Evolutionary conservation across 2,113 vertebrate genomes (phyloP).

Genomic region (Anarhynchus alexandrinus): DNA sequence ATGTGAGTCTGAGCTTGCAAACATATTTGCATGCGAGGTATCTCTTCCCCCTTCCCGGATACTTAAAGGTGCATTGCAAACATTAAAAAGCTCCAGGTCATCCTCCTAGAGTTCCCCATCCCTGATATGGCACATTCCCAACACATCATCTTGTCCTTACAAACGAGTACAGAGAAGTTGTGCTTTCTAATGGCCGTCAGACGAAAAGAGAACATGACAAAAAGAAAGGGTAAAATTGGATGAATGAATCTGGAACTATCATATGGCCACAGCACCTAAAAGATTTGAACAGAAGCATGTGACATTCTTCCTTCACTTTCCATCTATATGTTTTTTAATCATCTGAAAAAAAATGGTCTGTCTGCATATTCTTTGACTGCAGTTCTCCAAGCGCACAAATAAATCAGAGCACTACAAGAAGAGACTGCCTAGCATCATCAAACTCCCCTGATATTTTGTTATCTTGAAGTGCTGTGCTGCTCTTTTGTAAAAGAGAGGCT

Average conservation of each 20-base stretch:
- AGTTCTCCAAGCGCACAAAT: not conserved
- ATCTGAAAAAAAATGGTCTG: not conserved
- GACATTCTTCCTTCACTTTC: not conserved
- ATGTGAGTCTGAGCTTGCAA: not conserved
- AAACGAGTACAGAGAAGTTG: constrained; percentile 39
- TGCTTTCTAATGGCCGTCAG: constrained; percentile 19
- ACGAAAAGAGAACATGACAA: constrained; percentile 14
- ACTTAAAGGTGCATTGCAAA: not conserved
- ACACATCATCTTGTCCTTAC: not conserved
- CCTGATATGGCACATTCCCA: not conserved
- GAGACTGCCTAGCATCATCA: not conserved
- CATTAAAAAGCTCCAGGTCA: not conserved
- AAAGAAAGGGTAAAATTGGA: constrained; percentile 39
- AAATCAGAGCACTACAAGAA: not conserved
- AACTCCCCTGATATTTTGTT: not conserved
- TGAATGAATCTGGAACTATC: not conserved
- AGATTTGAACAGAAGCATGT: not conserved
- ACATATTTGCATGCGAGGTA: not conserved
- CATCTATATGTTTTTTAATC: not conserved
- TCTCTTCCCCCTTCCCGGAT: not conserved
- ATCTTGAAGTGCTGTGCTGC: not conserved
- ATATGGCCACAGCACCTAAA: not conserved
- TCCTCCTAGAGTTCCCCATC: not conserved
- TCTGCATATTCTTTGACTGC: not conserved
- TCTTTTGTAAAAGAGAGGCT: not conserved